These are phyloP conservation scores for Acanthornis magna DNA, from an alignment of 2,797 vertebrate species.

Conservation along the genomic window DNA sequence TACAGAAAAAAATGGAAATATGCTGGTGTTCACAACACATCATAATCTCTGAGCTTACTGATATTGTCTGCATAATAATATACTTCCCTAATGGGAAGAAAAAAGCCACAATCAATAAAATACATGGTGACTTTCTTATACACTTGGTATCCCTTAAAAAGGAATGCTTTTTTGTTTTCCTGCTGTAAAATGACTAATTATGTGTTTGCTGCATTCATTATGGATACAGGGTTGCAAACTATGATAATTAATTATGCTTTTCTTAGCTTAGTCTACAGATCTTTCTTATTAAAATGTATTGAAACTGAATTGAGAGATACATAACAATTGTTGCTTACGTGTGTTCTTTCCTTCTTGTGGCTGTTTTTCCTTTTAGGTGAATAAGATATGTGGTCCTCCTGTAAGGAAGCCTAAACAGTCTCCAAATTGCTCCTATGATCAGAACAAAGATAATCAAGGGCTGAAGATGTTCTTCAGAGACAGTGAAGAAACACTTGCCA, in stretches of 20 bases:
- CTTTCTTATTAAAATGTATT: not conserved
- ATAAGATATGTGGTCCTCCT: constrained; percentile 80
- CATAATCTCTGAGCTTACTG: not conserved
- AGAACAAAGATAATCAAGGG: constrained; percentile 72
- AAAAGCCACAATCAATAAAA: not conserved
- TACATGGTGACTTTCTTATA: not conserved
- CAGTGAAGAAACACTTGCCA: constrained; percentile 74
- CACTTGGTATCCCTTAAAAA: not conserved
- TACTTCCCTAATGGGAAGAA: not conserved
- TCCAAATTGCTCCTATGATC: constrained; percentile 68
- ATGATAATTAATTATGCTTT: not conserved
- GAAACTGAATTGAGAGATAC: not conserved
- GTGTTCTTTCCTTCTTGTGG: not conserved
- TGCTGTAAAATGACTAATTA: not conserved
- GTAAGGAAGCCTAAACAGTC: constrained; percentile 70
- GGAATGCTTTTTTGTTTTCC: not conserved
- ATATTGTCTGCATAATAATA: not conserved
- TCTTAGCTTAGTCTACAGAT: not conserved
- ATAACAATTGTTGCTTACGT: not conserved
- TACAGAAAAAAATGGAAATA: not conserved
- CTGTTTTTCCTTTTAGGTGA: constrained; percentile 75
- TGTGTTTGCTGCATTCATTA: not conserved
- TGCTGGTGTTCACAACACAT: not conserved
- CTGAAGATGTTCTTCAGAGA: constrained; percentile 70
- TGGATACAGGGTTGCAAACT: not conserved